Percentiles rank a stretch among this genome's conserved stretches.
Evolutionary conservation across 2,113 vertebrate species (phyloP).

Genomic region (Cricetomys ansorgei): DNA sequence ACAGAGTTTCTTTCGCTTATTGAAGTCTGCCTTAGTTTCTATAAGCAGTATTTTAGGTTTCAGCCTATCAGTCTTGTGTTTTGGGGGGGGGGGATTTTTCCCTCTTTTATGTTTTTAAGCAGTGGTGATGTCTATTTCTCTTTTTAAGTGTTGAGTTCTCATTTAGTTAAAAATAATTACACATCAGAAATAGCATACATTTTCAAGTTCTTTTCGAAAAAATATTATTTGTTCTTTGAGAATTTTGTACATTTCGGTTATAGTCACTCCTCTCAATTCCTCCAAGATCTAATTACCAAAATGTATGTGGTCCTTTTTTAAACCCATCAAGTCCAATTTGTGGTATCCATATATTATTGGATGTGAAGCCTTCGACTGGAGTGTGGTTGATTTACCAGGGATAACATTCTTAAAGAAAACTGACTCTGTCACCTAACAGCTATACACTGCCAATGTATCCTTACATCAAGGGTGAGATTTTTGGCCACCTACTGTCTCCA

Average conservation of each 20-base stretch:
- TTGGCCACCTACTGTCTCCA: neutral
- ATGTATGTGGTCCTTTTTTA: neutral
- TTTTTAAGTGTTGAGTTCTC: neutral
- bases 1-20: neutral
- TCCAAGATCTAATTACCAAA: neutral
- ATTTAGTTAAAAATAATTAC: neutral
- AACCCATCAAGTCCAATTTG: neutral
- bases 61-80: neutral
- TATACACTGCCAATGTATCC: neutral
- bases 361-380: neutral
- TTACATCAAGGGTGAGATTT: neutral
- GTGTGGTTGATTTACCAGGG: neutral
- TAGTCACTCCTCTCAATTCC: neutral
- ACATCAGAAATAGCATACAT: neutral
- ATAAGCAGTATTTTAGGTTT: neutral
- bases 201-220: neutral
- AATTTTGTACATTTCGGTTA: neutral
- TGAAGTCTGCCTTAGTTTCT: neutral
- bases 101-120: neutral
- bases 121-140: neutral
- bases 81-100: neutral
- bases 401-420: neutral
- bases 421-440: neutral
- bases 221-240: neutral
- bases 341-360: neutral